These are phyloP conservation scores for Diplosoma virens DNA, from an alignment of 23 tunicate species.

Conservation along the genomic window DNA sequence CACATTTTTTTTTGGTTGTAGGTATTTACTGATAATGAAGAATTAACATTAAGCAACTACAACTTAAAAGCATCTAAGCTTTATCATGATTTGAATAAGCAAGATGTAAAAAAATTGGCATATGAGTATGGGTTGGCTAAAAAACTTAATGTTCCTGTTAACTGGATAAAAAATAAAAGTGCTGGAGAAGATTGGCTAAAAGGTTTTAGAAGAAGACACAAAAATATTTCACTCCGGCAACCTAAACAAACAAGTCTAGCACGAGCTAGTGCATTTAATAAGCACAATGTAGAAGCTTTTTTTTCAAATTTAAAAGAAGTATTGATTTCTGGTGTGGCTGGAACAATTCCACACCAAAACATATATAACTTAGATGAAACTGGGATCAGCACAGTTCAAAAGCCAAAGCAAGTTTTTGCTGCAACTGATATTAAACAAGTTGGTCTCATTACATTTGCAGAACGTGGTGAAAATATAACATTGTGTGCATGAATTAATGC, in stretches of 20 bases:
- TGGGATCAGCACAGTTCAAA: slow-evolving; percentile 17
- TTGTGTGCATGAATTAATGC: slow-evolving; percentile 30
- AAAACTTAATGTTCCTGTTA: slow-evolving; percentile 1
- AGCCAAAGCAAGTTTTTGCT: slow-evolving; percentile 1
- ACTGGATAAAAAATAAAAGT: slow-evolving; percentile 7
- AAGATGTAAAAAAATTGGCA: slow-evolving; percentile 11
- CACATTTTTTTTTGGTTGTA: too few relatives aligned
- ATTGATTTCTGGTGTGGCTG: not conserved
- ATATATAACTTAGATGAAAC: slow-evolving; percentile 36
- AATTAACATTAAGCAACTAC: slow-evolving; percentile 6
- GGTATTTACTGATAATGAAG: too few relatives aligned
- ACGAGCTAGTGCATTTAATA: slow-evolving; percentile 26
- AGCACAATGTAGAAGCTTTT: slow-evolving; percentile 18
- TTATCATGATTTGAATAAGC: slow-evolving; percentile 15
- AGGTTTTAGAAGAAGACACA: slow-evolving; percentile 19
- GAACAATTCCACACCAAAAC: not conserved
- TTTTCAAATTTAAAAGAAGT: slow-evolving; percentile 10
- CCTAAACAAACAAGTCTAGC: slow-evolving; percentile 34
- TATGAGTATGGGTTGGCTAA: slow-evolving; percentile 29
- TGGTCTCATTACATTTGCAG: slow-evolving; percentile 13
- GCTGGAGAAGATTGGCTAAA: slow-evolving; percentile 54
- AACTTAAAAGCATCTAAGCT: slow-evolving; percentile 26
- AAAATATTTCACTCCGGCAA: slow-evolving; percentile 17
- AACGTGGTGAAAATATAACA: slow-evolving; percentile 29
- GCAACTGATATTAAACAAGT: slow-evolving; percentile 20